Conservation (phyloP, 2,888 invertebrate species). For the Lingula anatina region DNA sequence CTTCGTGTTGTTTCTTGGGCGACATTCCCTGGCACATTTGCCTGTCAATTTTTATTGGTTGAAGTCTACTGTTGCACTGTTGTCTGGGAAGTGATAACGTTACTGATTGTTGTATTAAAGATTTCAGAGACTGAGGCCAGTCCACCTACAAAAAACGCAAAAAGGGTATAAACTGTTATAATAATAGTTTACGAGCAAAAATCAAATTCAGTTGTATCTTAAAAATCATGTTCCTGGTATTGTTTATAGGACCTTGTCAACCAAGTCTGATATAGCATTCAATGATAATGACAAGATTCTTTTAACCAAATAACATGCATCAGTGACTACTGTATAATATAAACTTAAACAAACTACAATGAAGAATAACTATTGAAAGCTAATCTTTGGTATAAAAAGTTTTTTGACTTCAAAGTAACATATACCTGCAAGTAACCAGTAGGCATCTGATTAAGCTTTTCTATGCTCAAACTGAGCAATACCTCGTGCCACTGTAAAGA, state of each 20-base stretch:
- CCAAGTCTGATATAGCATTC: too few relatives aligned
- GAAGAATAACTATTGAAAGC: background rate
- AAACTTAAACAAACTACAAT: background rate
- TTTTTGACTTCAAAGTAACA: background rate
- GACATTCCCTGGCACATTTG: constrained; percentile 33
- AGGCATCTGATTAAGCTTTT: constrained; percentile 24
- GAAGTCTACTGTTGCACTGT: background rate
- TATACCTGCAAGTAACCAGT: constrained; percentile 18
- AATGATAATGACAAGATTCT: too few relatives aligned
- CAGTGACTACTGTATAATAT: too few relatives aligned
- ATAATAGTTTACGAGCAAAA: too few relatives aligned
- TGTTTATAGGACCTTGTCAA: too few relatives aligned
- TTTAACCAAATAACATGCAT: too few relatives aligned
- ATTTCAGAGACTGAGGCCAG: constrained; percentile 19
- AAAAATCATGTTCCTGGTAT: too few relatives aligned
- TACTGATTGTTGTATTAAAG: constrained; percentile 14
- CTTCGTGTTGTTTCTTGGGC: constrained; percentile 45
- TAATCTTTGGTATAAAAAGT: background rate
- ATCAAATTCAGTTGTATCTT: too few relatives aligned
- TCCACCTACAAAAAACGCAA: constrained; percentile 11
- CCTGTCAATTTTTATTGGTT: constrained; percentile 8
- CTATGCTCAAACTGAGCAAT: constrained; percentile 13
- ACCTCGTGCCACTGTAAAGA: constrained; percentile 23
- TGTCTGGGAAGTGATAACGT: constrained; percentile 13
- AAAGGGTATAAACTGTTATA: background rate